Base-by-base conservation (phyloP, 2,888 invertebrate genomes). In the Phortica magna region DNA sequence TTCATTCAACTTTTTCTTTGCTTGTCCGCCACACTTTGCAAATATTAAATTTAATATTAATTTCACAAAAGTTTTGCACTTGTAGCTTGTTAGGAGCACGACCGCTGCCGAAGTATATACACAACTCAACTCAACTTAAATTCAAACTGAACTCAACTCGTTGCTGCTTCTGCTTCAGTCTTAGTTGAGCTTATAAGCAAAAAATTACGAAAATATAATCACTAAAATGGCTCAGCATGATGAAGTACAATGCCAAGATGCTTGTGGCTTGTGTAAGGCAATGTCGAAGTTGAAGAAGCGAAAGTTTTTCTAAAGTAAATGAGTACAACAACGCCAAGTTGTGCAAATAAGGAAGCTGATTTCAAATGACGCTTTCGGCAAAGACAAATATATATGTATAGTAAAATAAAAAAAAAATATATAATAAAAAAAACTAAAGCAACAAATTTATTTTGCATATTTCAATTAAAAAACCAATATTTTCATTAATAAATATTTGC, bases 391-490 rank as follows among this genome's bases (percentile, higher is more conserved):
- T 48, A 48, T 2, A 14, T 48, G 48, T 48, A 48, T 0, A 48
- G n/a, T 7, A 9, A 48, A 48, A 14, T 12, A 48, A 14, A 9
- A 48, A 48, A 43, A 43, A 43, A 43, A 43, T 7, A 48, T 12
- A 48, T 0, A 3, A 48, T 48, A 14, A 48, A 48, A 12, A 12
- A 48, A n/a, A n/a, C n/a, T n/a, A n/a, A n/a, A 6, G 48, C 48
- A 48, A 48, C 14, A 48, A 48, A 48, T 48, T 48, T 5, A 12
- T 48, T 48, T 48, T 64, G 22, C 39, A 64, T 22, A 64, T 64
- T 64, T 64, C 64, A 64, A 64, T 64, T 64, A 31, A 48, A 64
- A 64, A 64, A 64, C 64, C 64, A 64, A 64, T 64, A 64, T 64
- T 64, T 64, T 31, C 64, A 64, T 64, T 64, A 22, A 31, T 39